Evolutionary conservation across 2,113 vertebrate species (phyloP), one percentile per base, ranked within the genome.

Genomic region (Alethe castanea): DNA sequence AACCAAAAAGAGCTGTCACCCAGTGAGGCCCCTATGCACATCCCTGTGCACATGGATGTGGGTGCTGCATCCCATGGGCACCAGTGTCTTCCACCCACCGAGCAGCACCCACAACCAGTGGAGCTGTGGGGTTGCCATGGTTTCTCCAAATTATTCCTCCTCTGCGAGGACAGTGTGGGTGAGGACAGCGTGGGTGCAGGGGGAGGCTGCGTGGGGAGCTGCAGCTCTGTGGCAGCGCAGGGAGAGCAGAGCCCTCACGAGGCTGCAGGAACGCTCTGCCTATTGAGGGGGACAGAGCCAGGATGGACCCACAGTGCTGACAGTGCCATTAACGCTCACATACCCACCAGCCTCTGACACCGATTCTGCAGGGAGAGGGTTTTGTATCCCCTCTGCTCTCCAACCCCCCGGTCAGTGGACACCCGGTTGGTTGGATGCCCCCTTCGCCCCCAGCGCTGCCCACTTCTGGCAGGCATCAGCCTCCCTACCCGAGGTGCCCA

Each of bases 81-180:
- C 19, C 35, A 17, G 16, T 2, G 54, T 81, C 20, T 67, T 54
- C 38, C 44, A 45, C 29, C 29, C 18, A 60, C 47, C 3, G 16
- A 12, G 4, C 61, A 67, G 80, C 82, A 74, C 69, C 82, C 54
- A 47, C 69, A 2, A 0, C 54, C 61, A 3, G 11, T 54, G 76
- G 61, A 91, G 11, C 89, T 5, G 11, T 36, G 29, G 23, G 35
- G 97, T 97, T 97, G 91, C 97, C 89, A 97, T 97, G 96, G 97
- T 96, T 96, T 96, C 93, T 48, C 85, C 26, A 3, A 70, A 71
- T 93, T 77, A 81, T 92, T 95, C 93, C 79, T 93, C 88, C 73
- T 91, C 74, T 67, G 14, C 7, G 17, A 88, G 82, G 80, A 66
- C n/a, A 19, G 69, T 8, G 71, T 86, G 82, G 88, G 82, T 86